Base-by-base conservation (phyloP, 2,888 invertebrate species). In the Bombyx huttoni region DNA sequence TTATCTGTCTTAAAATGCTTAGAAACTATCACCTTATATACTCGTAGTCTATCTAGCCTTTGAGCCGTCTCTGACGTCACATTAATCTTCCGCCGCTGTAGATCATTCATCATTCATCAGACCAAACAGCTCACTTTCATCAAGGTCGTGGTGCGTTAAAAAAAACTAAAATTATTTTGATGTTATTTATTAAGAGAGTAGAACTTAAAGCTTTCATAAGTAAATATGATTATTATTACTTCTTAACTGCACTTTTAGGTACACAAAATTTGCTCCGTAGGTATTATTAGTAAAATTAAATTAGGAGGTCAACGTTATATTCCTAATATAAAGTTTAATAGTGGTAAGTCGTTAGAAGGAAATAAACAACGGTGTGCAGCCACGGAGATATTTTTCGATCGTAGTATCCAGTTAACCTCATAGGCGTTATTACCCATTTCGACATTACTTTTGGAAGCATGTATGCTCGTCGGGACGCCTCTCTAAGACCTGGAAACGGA, bases 41-140 rank as follows among this genome's bases (percentile, higher is more conserved):
- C 60, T n/a, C n/a, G n/a, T n/a, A n/a, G n/a, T n/a, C n/a, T n/a
- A n/a, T 67, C 76, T 10, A 75, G 67, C 78, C 73, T 68, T 72
- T 78, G 65, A 78, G 66, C 74, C 64, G 45, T 54, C 46, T 52
- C 55, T 69, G 69, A 68, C 72, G 73, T 77, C 71, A 77, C 57
- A 56, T 58, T 78, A 78, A 77, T 77, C 73, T 70, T 53, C 68
- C 61, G 57, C 67, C 68, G 61, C 61, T 61, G 58, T 67, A 64
- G 64, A 67, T 72, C 68, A 75, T 78, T 77, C 70, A 71, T 76
- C 75, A 74, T 70, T 77, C 73, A 79, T 73, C 71, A 24, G 24
- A 24, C 24, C 76, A 79, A 78, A 76, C 76, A 80, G 65, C 61
- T 64, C 57, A 49, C 58, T 57, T 52, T 62, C 67, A 62, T 64